Percentiles rank a stretch among this genome's conserved stretches.
phyloP scores from a whole-genome alignment of 2,888 invertebrate species.

The Fragum whitleyi region DNA sequence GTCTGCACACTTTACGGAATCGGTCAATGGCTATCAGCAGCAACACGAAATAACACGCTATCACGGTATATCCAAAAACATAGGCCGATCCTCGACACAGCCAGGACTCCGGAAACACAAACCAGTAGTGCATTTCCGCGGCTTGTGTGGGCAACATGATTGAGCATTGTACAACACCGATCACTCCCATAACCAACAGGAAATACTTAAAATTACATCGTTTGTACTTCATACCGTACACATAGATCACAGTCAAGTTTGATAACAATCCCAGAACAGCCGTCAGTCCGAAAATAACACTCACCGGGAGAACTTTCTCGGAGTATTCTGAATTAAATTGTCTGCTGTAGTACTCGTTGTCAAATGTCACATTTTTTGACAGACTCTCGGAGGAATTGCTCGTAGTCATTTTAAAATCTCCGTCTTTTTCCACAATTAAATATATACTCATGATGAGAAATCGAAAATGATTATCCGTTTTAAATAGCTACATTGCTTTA shows the following conservation, averaged over 20 bases:
- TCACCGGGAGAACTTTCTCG: slow-evolving; percentile 50
- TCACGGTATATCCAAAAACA: slow-evolving; percentile 58
- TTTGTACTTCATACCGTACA: slow-evolving; percentile 60
- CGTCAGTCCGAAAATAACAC: slow-evolving; percentile 57
- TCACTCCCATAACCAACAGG: slow-evolving; percentile 58
- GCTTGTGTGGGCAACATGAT: slow-evolving; percentile 64
- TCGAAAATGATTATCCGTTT: not conserved
- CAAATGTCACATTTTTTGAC: slow-evolving; percentile 9
- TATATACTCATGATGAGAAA: not conserved
- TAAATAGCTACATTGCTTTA: not conserved
- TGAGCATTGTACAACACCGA: slow-evolving; percentile 58
- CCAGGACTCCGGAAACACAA: slow-evolving; percentile 62
- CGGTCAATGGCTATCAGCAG: slow-evolving; percentile 59
- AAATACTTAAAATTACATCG: slow-evolving; percentile 66
- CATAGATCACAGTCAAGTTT: slow-evolving; percentile 57
- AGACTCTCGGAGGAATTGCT: not conserved
- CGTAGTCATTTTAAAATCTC: not conserved
- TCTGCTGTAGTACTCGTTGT: slow-evolving; percentile 11
- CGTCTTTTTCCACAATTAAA: not conserved
- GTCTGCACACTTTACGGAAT: slow-evolving; percentile 59
- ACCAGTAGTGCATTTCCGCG: slow-evolving; percentile 67
- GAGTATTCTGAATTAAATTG: slow-evolving; percentile 51
- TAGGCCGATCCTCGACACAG: slow-evolving; percentile 61
- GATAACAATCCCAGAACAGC: slow-evolving; percentile 55
- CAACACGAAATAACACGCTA: slow-evolving; percentile 54